phyloP scores from a whole-genome alignment of 2,888 invertebrate genomes.

The Phyllotreta cruciferae region DNA sequence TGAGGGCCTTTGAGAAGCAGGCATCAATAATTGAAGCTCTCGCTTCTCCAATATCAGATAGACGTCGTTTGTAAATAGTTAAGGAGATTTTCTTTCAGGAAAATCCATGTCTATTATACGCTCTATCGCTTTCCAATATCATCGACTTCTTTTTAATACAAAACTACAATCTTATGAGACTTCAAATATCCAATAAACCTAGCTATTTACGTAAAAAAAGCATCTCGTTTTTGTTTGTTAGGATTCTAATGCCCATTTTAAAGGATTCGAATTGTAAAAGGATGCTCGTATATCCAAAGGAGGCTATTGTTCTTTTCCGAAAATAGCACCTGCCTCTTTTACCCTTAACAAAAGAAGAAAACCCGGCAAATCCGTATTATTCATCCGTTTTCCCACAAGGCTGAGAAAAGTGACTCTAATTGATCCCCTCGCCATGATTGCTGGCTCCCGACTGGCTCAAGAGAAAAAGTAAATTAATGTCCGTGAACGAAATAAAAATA shows the following conservation, averaged over 20 bases:
- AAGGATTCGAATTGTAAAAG: neutral
- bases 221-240: neutral
- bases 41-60: no score
- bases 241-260: neutral
- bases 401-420: conserved; percentile 19
- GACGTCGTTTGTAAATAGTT: no score
- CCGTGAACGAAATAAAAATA: conserved; percentile 38
- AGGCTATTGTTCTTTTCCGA: neutral
- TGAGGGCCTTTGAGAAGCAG: no score
- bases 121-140: no score
- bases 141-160: no score
- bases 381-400: conserved; percentile 10
- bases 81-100: no score
- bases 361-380: conserved; percentile 15
- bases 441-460: conserved; percentile 7
- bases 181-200: no score
- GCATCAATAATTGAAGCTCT: no score
- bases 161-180: no score
- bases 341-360: conserved; percentile 6
- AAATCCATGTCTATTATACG: no score
- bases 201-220: no score
- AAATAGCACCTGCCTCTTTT: conserved; percentile 10
- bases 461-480: conserved; percentile 38
- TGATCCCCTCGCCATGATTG: conserved; percentile 17
- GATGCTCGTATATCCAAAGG: neutral